These are phyloP conservation scores for Nothobranchius kuhntae DNA, from an alignment of 2,113 vertebrate species.

Conservation along the genomic window DNA sequence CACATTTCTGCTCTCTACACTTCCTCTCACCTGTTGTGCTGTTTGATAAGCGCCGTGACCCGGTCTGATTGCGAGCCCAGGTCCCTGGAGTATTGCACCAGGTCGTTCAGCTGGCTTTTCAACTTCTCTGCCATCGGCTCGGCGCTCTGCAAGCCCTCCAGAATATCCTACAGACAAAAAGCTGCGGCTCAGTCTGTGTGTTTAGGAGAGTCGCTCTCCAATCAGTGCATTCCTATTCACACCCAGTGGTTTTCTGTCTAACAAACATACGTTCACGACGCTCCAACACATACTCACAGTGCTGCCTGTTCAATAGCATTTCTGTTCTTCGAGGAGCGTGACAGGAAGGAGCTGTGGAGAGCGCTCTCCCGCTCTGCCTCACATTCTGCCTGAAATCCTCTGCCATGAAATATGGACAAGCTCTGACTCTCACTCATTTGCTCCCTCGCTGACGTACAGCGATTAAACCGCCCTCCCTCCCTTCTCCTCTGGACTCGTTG, in stretches of 20 bases:
- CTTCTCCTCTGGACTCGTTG: constrained; percentile 43
- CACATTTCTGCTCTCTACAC: neutral
- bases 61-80: constrained; percentile 87
- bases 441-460: constrained; percentile 58
- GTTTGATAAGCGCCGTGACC: constrained; percentile 92
- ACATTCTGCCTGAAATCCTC: constrained; percentile 73
- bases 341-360: constrained; percentile 72
- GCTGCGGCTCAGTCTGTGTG: constrained; percentile 44
- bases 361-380: constrained; percentile 71
- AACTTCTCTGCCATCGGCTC: constrained; percentile 91
- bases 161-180: constrained; percentile 80
- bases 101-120: constrained; percentile 91
- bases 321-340: constrained; percentile 71
- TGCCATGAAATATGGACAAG: constrained; percentile 69
- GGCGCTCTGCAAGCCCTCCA: constrained; percentile 85
- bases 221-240: constrained; percentile 63
- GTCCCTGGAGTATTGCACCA: constrained; percentile 93
- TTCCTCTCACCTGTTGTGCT: constrained; percentile 90
- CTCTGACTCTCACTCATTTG: constrained; percentile 37
- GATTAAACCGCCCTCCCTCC: constrained; percentile 68
- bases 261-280: constrained; percentile 5
- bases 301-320: constrained; percentile 77
- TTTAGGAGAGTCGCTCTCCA: constrained; percentile 42
- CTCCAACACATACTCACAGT: constrained; percentile 72
- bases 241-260: constrained; percentile 40